A percentile compares a stretch with the other conserved stretches of the same genome.
Conservation (phyloP, 2,888 invertebrate species). For the Lypha dubia region DNA sequence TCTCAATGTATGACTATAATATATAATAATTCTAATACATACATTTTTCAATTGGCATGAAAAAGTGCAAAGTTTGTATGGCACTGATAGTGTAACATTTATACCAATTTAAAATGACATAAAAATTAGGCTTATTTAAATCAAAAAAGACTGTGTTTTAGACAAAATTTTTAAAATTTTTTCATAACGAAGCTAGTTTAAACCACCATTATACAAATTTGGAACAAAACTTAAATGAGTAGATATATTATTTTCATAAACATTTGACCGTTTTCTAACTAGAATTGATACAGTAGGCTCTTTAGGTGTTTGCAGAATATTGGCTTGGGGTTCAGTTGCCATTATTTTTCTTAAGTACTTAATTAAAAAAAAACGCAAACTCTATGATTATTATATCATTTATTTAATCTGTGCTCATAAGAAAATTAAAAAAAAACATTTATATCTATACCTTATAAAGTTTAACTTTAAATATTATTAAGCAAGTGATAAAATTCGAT, state of each 20-base stretch:
- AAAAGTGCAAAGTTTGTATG: conserved; percentile 1
- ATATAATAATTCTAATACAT: conserved; percentile 68
- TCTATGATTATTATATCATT: not conserved
- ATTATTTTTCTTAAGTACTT: not conserved
- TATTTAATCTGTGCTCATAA: conserved; percentile 33
- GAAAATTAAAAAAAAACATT: conserved; percentile 4
- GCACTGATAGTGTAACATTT: not conserved
- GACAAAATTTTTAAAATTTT: conserved; percentile 35
- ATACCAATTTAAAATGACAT: conserved; percentile 9
- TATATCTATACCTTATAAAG: conserved; percentile 8
- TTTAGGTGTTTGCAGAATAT: not conserved
- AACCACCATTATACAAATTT: not conserved
- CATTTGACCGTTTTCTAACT: not conserved
- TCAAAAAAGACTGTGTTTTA: conserved; percentile 47
- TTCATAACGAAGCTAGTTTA: conserved; percentile 28
- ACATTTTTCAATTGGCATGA: not conserved
- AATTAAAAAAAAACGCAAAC: not conserved
- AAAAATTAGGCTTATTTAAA: conserved; percentile 22
- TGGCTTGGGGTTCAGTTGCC: not conserved
- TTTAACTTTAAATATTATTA: conserved; percentile 32
- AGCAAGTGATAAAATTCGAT: not conserved
- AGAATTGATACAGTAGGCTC: too few species aligned
- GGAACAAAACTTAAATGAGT: not conserved
- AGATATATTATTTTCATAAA: not conserved
- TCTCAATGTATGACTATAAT: conserved; percentile 85